These are phyloP conservation scores for Siniperca obscura DNA, from an alignment of 2,797 vertebrate species.

Conservation along the genomic window DNA sequence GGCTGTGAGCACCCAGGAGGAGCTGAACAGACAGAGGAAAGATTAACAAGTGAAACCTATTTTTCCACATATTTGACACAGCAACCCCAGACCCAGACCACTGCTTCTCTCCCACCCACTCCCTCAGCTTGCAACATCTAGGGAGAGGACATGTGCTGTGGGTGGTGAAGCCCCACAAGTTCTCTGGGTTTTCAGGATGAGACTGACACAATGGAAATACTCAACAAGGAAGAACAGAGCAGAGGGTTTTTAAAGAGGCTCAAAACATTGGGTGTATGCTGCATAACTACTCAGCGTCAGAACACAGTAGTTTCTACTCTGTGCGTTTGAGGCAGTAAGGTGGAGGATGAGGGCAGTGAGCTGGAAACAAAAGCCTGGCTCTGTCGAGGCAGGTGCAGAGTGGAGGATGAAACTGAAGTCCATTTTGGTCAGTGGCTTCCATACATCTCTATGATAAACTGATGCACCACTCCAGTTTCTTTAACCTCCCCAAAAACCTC, in stretches of 20 bases:
- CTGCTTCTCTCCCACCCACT: conserved; percentile 66
- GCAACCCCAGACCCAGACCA: conserved; percentile 60
- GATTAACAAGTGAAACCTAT: conserved; percentile 74
- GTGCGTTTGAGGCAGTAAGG: conserved; percentile 36
- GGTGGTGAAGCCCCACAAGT: conserved; percentile 43
- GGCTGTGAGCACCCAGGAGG: conserved; percentile 61
- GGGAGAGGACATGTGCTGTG: conserved; percentile 56
- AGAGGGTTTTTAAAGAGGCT: conserved; percentile 36
- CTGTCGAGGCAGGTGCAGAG: conserved; percentile 55
- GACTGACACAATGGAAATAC: conserved; percentile 38
- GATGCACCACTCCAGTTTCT: conserved; percentile 15
- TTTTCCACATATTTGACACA: conserved; percentile 72
- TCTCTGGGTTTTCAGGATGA: conserved; percentile 25
- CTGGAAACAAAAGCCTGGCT: conserved; percentile 53
- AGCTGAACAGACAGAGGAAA: conserved; percentile 57
- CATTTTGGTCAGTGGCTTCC: conserved; percentile 38
- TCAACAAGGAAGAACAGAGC: conserved; percentile 27
- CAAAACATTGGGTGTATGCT: conserved; percentile 24
- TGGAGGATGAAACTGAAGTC: conserved; percentile 40
- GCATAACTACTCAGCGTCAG: conserved; percentile 34
- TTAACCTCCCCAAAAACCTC: conserved; percentile 33
- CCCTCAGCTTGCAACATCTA: conserved; percentile 53
- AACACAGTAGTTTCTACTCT: conserved; percentile 11
- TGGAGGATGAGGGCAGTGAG: conserved; percentile 52
- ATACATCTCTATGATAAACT: conserved; percentile 39